Evolutionary conservation across 2,113 vertebrate species (phyloP), one percentile per base, ranked within the genome.

Genomic region (Microtus montanus): DNA sequence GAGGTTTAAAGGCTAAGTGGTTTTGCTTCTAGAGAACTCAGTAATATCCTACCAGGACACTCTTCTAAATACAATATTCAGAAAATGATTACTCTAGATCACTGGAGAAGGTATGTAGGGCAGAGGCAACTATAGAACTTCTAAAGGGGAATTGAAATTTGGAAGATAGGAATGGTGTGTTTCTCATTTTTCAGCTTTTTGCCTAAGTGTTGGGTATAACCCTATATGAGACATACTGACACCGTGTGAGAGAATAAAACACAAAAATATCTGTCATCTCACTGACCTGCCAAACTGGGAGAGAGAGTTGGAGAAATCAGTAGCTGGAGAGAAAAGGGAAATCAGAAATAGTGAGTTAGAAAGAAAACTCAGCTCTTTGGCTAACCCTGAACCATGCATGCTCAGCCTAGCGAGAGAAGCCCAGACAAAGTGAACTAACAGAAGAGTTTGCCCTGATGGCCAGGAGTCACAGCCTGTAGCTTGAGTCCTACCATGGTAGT

Each of bases 151-250:
- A 84, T 0, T 95, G 19, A 92, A 90, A 86, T 85, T 89, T 91
- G 61, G 12, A 87, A 94, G 19, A 68, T 12, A 24, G 24, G 38
- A 87, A 74, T 70, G 15, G 28, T 30, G 0, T 63, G 26, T 12
- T 74, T 87, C 44, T 35, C 44, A 22, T 26, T 90, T 95, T 89
- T 91, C 49, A 87, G 52, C 19, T 86, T 95, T 89, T 86, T 75
- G 13, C 78, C 49, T 73, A 75, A 75, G 68, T 47, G 11, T 68
- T 90, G 70, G 33, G 2, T 35, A 94, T 2, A 52, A 33, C 2
- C 17, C 54, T 58, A 58, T 19, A 5, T 20, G 54, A 58, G 54
- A 58, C 19, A 20, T 58, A 58, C 19, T 64, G 30, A 87, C 17
- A 75, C 10, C 1, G 30, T 26, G 5, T n/a, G 5, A n/a, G 38